phyloP scores from a whole-genome alignment of 64 coral and sea anemone genomes.

The Anthopleura sola region DNA sequence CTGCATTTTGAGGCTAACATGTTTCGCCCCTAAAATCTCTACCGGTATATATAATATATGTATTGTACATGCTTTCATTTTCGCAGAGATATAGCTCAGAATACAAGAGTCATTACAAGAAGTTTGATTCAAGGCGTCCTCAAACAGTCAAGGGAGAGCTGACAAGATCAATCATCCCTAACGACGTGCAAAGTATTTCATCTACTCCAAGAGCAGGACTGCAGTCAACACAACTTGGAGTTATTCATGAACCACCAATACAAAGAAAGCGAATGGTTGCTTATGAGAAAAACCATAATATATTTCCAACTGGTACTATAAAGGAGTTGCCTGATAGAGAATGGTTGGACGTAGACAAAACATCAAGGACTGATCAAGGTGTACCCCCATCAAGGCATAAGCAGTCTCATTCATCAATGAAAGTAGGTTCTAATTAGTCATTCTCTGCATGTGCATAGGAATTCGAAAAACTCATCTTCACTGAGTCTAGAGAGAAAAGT shows the following conservation, averaged over 20 bases:
- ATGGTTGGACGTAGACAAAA: conserved; percentile 55
- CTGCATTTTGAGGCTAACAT: no score
- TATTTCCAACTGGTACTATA: conserved; percentile 80
- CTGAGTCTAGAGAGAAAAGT: no score
- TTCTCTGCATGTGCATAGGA: no score
- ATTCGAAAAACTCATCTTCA: no score
- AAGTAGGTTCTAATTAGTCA: no score
- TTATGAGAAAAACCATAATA: conserved; percentile 91
- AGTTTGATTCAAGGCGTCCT: conserved; percentile 63
- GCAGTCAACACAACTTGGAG: conserved; percentile 66
- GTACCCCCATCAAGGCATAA: background rate
- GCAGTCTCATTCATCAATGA: background rate
- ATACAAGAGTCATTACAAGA: conserved; percentile 67
- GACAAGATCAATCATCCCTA: conserved; percentile 48
- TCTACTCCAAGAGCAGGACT: conserved; percentile 82
- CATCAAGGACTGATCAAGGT: background rate
- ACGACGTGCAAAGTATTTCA: conserved; percentile 27
- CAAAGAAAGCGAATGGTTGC: conserved; percentile 87
- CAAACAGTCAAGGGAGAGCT: conserved; percentile 80
- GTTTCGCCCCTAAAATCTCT: no score
- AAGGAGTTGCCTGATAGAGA: conserved; percentile 71
- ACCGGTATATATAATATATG: no score
- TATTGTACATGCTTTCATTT: no score
- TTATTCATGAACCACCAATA: conserved; percentile 73
- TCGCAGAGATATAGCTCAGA: conserved; percentile 73